Conservation (phyloP, 2,113 vertebrate genomes). For the Lophura nycthemera region DNA sequence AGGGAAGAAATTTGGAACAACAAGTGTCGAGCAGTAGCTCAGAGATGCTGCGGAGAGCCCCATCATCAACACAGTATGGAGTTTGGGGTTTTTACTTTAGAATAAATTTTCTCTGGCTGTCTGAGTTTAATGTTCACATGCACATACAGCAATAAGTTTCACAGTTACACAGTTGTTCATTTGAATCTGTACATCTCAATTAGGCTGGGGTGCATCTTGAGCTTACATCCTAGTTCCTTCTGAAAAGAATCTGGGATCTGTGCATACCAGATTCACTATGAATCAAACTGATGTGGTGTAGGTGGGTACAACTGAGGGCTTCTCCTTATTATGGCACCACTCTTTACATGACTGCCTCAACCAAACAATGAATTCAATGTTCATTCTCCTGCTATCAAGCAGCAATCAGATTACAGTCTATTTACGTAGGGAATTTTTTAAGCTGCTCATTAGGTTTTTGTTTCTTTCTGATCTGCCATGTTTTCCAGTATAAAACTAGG, state of each 20-base stretch:
- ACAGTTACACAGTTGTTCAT: background rate
- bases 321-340: background rate
- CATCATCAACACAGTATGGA: fast-evolving
- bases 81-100: background rate
- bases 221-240: background rate
- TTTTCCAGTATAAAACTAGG: background rate
- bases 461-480: background rate
- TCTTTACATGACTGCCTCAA: background rate
- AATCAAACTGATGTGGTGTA: background rate
- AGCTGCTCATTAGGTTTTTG: fast-evolving
- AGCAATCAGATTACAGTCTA: background rate
- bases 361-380: background rate
- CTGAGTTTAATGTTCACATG: background rate
- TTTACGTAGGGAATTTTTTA: background rate
- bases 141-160: background rate
- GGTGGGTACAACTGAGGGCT: background rate
- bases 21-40: background rate
- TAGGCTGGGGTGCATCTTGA: background rate
- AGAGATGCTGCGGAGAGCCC: background rate
- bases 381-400: background rate
- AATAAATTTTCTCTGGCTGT: background rate
- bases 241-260: background rate
- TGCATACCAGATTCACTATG: background rate
- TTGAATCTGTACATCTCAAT: background rate
- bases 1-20: background rate